Base-by-base conservation (phyloP, 2,797 vertebrate species). In the Liparis tanakae region DNA sequence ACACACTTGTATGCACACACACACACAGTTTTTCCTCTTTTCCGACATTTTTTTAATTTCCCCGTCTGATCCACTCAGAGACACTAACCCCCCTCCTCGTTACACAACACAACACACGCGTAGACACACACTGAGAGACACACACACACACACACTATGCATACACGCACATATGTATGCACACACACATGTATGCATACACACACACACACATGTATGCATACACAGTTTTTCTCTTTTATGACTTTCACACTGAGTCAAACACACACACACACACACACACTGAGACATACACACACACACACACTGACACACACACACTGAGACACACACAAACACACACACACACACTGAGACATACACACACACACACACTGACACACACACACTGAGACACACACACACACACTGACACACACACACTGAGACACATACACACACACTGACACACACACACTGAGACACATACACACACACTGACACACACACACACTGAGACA, bases 1-100 rank as follows among this genome's bases (percentile, higher is more conserved):
- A 54, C 76, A 76, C 69, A 74, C 74, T 74, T 68, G 72, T 51
- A 54, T 75, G 74, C 75, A 74, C 18, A 65, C 76, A 74, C 56
- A 54, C 73, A 73, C 67, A 67, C 67, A 25, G 10, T 20, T 41
- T 60, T 61, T 51, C 34, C 34, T 53, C 63, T 62, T 78, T 60
- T 48, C 14, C 20, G 17, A 57, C 48, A 50, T 54, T 53, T 20
- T 39, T 64, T 51, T 70, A 69, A 33, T 59, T 39, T 6, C 72
- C 62, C 44, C 33, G 59, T 66, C 59, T 37, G 56, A 65, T 79
- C 68, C 64, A 64, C 63, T 75, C 20, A 5, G n/a, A 53, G 34
- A 72, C 68, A 54, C 65, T 62, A 25, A 13, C 58, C 55, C 68
- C 34, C 67, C 39, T 39, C 67, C 39, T 41, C 4, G 5, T 58